Evolutionary conservation across 2,113 vertebrate species (phyloP).

Genomic region (Amblyornis subalaris): DNA sequence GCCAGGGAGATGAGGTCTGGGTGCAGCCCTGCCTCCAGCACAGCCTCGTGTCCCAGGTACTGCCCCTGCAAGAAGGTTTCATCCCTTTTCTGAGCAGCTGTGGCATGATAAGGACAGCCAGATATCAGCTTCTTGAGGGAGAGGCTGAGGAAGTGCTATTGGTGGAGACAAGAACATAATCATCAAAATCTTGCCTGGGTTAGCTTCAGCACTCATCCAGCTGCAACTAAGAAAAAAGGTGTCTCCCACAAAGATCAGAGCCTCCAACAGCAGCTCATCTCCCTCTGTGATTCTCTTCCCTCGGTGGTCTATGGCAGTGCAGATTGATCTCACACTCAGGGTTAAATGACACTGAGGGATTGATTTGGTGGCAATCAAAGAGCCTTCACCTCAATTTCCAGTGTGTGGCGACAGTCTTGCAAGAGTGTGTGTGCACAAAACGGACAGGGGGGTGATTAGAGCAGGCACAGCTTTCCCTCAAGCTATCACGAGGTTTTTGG

Average conservation of each 20-base stretch:
- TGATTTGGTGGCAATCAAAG: background rate
- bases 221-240: background rate
- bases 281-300: background rate
- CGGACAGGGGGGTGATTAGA: background rate
- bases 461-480: background rate
- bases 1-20: background rate
- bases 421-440: background rate
- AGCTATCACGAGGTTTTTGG: background rate
- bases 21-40: background rate
- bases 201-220: background rate
- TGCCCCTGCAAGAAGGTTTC: background rate
- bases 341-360: background rate
- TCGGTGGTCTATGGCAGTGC: rapidly evolving
- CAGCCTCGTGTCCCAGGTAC: background rate
- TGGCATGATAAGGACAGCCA: background rate
- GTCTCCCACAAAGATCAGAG: background rate
- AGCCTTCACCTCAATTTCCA: background rate
- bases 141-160: background rate
- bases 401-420: background rate
- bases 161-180: background rate
- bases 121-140: background rate
- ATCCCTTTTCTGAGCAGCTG: background rate
- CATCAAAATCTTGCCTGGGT: background rate
- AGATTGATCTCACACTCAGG: background rate
- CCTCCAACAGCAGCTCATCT: background rate